phyloP scores from a whole-genome alignment of 2,113 vertebrate species.

The Ptyas mucosa region DNA sequence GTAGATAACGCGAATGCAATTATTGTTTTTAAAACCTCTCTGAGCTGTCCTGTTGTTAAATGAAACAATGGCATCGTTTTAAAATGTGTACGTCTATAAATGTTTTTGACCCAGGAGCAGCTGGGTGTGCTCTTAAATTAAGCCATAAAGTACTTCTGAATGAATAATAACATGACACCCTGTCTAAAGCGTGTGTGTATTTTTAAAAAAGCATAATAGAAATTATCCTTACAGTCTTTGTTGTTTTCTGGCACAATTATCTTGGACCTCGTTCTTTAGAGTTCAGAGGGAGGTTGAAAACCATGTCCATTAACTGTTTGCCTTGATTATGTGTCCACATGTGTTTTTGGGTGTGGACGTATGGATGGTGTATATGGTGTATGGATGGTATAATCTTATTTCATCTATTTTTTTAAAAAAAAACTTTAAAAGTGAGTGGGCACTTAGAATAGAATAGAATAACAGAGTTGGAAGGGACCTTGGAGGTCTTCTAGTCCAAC shows the following conservation, averaged over 20 bases:
- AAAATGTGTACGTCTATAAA: background rate
- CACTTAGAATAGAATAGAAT: no score
- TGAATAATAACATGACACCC: background rate
- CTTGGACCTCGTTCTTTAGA: background rate
- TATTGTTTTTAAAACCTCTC: background rate
- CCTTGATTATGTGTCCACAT: background rate
- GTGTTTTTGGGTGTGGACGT: background rate
- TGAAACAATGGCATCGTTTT: background rate
- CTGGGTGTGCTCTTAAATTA: no score
- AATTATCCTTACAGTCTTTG: background rate
- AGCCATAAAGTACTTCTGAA: background rate
- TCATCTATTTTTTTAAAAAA: no score
- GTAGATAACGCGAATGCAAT: background rate
- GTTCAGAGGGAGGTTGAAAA: background rate
- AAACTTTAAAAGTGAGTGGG: no score
- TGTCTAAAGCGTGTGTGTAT: background rate
- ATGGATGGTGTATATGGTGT: no score
- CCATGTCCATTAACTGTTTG: background rate
- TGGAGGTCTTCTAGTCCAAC: no score
- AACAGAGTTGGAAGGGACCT: no score
- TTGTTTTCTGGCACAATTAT: background rate
- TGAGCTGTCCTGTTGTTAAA: background rate
- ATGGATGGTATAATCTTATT: no score
- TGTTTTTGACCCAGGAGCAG: background rate
- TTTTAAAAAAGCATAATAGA: background rate